Base-by-base conservation (phyloP, 1,140 invertebrate species). In the Phymastichus coffea region DNA sequence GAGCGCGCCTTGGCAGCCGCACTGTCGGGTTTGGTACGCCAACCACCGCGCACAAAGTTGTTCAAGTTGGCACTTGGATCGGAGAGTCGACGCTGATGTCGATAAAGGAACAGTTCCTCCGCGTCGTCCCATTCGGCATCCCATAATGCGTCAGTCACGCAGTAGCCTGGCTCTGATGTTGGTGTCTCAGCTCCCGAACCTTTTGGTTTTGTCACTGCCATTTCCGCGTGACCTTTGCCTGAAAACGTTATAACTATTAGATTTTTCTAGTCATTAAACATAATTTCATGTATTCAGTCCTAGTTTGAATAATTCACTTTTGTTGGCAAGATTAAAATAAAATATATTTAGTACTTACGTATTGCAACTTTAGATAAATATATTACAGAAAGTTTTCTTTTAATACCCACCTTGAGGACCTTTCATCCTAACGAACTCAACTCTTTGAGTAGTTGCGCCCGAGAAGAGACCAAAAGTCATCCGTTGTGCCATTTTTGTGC, bases 351-450 rank as follows among this genome's bases (percentile, higher is more conserved):
- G n/a, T n/a, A n/a, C n/a, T n/a, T n/a, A n/a, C n/a, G n/a, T n/a
- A n/a, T n/a, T n/a, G n/a, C n/a, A n/a, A n/a, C n/a, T n/a, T n/a
- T n/a, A n/a, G n/a, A n/a, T n/a, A n/a, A n/a, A n/a, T n/a, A n/a
- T n/a, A n/a, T n/a, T n/a, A n/a, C n/a, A n/a, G n/a, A n/a, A n/a
- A n/a, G n/a, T n/a, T n/a, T n/a, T 33, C 28, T 7, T 33, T 20
- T 40, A 19, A 37, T 38, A 60, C 44, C 40, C 72, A 80, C 78
- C 93, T 71, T 91, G 87, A 12, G 97, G 96, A 51, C 97, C 97
- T 79, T 96, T 93, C 94, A 99, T 97, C 53, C 94, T 86, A 25
- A 99, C 94, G 82, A 98, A 99, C 82, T 99, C 97, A 67, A 96
- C 92, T 66, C 96, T 86, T 68, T 94, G 91, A 44, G 88, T 86